Percentiles rank a stretch among this genome's conserved stretches.
Evolutionary conservation across 2,888 invertebrate species (phyloP).

Genomic region (Sarcophaga rosellei): DNA sequence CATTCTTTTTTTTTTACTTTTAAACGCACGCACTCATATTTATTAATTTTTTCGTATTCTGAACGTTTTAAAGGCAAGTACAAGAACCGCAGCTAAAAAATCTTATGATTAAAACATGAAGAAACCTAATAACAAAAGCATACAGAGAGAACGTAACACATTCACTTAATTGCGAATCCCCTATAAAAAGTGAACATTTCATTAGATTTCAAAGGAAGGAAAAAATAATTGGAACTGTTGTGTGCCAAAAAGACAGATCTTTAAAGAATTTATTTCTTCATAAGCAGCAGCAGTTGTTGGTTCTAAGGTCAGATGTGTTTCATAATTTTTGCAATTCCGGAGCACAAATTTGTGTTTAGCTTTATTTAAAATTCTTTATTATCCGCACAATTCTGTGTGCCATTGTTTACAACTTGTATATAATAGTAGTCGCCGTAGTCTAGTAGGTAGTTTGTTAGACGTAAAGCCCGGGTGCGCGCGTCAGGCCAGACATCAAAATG

Average conservation of each 20-base stretch:
- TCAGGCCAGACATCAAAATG: no score
- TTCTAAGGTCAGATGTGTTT: no score
- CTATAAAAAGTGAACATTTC: slow-evolving; percentile 23
- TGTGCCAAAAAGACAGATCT: slow-evolving; percentile 20
- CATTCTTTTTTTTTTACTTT: background rate
- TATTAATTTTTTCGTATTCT: background rate
- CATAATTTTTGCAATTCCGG: background rate
- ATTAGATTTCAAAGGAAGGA: slow-evolving; percentile 49
- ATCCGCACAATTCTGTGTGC: no score
- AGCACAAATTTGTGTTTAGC: no score
- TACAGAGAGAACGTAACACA: background rate
- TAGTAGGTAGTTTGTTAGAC: no score
- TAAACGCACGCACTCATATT: no score
- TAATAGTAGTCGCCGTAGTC: no score
- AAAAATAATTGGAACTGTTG: slow-evolving; percentile 25
- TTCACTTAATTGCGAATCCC: slow-evolving; percentile 7
- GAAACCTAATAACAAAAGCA: background rate
- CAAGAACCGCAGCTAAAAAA: slow-evolving; percentile 24
- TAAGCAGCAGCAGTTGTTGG: background rate
- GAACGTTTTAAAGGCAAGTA: background rate
- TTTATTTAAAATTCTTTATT: no score
- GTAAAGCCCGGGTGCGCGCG: no score
- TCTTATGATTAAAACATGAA: background rate
- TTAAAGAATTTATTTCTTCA: slow-evolving; percentile 13
- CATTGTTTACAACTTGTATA: no score